Conservation (phyloP, 2,888 invertebrate genomes). For the Drosophila dives region DNA sequence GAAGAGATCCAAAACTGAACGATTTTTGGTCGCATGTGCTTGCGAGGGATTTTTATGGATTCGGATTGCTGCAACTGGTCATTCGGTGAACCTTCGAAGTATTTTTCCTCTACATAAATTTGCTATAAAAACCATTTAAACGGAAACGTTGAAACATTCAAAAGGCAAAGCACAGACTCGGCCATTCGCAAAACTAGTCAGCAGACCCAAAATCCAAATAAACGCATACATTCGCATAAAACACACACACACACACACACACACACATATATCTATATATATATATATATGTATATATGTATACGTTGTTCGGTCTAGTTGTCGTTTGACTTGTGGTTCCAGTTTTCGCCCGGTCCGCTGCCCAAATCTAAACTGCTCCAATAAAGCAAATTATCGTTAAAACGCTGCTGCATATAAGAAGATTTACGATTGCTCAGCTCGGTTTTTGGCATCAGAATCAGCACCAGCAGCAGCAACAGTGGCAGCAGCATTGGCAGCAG, state of each 20-base stretch:
- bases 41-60: conserved; percentile 76
- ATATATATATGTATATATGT: conserved; percentile 6
- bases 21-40: conserved; percentile 64
- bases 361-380: conserved; percentile 79
- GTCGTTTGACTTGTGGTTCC: conserved; percentile 67
- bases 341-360: conserved; percentile 54
- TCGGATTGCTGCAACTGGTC: conserved; percentile 72
- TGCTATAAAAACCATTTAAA: conserved; percentile 81
- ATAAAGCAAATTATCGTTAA: conserved; percentile 82
- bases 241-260: conserved; percentile 22
- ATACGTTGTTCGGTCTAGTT: conserved; percentile 50
- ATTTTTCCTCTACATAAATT: conserved; percentile 82
- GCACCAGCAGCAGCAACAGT: background rate
- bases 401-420: conserved; percentile 80
- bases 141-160: conserved; percentile 79
- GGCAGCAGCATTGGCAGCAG: conserved; percentile 12
- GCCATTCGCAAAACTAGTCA: conserved; percentile 57
- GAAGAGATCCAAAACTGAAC: conserved; percentile 17
- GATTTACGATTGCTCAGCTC: conserved; percentile 80
- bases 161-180: conserved; percentile 49
- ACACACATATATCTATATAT: conserved; percentile 13
- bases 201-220: conserved; percentile 30
- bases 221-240: conserved; percentile 24
- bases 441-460: conserved; percentile 50
- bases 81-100: conserved; percentile 73